These are phyloP conservation scores for Spermophilus dauricus DNA, from an alignment of 2,113 vertebrate species.

Conservation along the genomic window DNA sequence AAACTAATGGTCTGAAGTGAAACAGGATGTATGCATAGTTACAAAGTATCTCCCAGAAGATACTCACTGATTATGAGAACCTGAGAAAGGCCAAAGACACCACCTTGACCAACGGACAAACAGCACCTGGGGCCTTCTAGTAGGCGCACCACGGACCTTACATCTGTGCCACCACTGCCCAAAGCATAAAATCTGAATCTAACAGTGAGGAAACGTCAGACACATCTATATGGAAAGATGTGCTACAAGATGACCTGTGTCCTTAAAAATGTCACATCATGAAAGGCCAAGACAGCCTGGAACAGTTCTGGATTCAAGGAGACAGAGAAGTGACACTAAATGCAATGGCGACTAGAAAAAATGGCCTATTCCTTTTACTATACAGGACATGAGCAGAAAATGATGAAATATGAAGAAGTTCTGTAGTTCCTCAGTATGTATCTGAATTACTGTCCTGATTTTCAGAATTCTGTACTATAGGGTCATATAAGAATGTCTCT, in stretches of 20 bases:
- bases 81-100: background rate
- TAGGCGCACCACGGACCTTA: background rate
- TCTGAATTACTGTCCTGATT: background rate
- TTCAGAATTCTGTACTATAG: background rate
- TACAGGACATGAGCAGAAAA: background rate
- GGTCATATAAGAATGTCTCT: background rate
- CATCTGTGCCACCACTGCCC: background rate
- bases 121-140: background rate
- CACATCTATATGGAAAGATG: background rate
- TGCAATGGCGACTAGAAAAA: background rate
- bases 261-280: background rate
- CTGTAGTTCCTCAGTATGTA: background rate
- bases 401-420: background rate
- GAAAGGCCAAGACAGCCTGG: background rate
- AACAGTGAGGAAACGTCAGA: background rate
- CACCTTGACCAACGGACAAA: background rate
- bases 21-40: background rate
- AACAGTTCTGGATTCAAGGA: background rate
- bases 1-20: background rate
- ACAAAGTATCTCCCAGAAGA: background rate
- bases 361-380: background rate
- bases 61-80: background rate
- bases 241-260: background rate
- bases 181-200: background rate
- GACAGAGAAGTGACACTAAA: background rate